phyloP scores from a whole-genome alignment of 2,888 invertebrate species.

The Hermaeophaga mercurialis region DNA sequence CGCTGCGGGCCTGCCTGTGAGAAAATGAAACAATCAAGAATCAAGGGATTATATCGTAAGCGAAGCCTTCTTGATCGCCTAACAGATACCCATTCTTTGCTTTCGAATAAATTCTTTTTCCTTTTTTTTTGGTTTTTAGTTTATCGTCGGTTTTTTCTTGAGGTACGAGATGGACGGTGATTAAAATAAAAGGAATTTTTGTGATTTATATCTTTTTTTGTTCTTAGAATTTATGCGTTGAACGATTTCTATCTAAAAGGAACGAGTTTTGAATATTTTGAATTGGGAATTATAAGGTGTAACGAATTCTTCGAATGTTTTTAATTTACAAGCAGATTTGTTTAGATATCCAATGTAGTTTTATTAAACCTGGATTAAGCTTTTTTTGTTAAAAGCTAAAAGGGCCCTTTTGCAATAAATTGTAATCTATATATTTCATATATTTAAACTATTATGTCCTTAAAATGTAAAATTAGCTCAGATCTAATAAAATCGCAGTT shows the following conservation, averaged over 20 bases:
- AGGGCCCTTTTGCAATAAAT: too few relatives aligned
- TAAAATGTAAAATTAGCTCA: too few relatives aligned
- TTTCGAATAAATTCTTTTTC: slow-evolving; percentile 24
- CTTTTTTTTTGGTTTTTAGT: slow-evolving; percentile 8
- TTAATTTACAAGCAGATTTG: too few relatives aligned
- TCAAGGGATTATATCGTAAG: slow-evolving; percentile 40
- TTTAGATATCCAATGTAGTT: too few relatives aligned
- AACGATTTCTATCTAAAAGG: slow-evolving; percentile 21
- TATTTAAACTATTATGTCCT: too few relatives aligned
- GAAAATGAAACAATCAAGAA: slow-evolving; percentile 51
- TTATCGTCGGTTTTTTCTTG: slow-evolving; percentile 11
- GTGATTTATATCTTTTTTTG: slow-evolving; percentile 31
- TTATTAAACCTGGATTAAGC: too few relatives aligned
- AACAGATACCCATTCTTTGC: slow-evolving; percentile 23
- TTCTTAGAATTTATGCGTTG: slow-evolving; percentile 23
- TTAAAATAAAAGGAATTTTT: slow-evolving; percentile 31
- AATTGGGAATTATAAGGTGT: slow-evolving; percentile 8
- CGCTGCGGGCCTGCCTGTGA: slow-evolving; percentile 44
- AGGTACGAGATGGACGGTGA: slow-evolving; percentile 28
- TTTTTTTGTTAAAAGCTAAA: too few relatives aligned
- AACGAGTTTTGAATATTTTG: slow-evolving; percentile 22
- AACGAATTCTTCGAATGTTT: background rate
- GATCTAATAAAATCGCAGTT: too few relatives aligned
- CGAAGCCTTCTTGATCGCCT: slow-evolving; percentile 24
- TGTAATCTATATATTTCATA: too few relatives aligned